These are phyloP conservation scores for Catocala sponsa DNA, from an alignment of 2,888 invertebrate genomes.

Conservation along the genomic window DNA sequence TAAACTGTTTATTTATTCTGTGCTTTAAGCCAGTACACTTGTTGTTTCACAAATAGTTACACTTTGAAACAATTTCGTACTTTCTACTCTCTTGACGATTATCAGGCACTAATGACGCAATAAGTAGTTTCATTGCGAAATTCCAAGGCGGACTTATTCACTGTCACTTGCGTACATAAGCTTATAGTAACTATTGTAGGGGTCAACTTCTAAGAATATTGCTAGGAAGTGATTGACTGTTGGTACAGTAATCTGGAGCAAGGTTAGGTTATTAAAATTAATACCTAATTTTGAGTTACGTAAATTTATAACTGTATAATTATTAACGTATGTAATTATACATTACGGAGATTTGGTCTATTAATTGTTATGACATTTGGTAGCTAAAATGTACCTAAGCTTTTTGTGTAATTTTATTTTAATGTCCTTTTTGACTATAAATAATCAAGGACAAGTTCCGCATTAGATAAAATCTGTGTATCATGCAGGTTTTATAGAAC, in stretches of 20 bases:
- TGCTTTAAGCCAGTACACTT: constrained; percentile 4
- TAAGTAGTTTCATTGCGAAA: constrained; percentile 28
- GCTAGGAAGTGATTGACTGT: constrained; percentile 14
- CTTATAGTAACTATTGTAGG: constrained; percentile 24
- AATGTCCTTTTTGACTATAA: too few species aligned
- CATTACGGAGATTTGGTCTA: too few species aligned
- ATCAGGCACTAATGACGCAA: constrained; percentile 32
- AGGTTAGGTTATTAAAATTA: constrained; percentile 29
- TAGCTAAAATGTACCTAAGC: too few species aligned
- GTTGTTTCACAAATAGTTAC: constrained; percentile 16
- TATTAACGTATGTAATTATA: too few species aligned
- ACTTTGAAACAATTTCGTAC: constrained; percentile 27
- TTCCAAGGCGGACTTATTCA: constrained; percentile 33
- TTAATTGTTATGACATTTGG: too few species aligned
- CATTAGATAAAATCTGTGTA: too few species aligned
- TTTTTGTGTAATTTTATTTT: too few species aligned
- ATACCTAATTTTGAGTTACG: not conserved
- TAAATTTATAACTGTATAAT: too few species aligned
- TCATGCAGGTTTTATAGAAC: too few species aligned
- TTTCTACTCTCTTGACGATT: constrained; percentile 37
- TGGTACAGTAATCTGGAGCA: constrained; percentile 6
- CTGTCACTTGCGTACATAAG: constrained; percentile 22
- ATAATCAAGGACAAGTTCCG: too few species aligned
- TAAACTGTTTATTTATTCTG: constrained; percentile 6
- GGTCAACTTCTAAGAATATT: constrained; percentile 38